Percentiles rank a stretch among this genome's conserved stretches.
Evolutionary conservation across 2,797 vertebrate genomes (phyloP).

Genomic region (Fistularia commersonii): DNA sequence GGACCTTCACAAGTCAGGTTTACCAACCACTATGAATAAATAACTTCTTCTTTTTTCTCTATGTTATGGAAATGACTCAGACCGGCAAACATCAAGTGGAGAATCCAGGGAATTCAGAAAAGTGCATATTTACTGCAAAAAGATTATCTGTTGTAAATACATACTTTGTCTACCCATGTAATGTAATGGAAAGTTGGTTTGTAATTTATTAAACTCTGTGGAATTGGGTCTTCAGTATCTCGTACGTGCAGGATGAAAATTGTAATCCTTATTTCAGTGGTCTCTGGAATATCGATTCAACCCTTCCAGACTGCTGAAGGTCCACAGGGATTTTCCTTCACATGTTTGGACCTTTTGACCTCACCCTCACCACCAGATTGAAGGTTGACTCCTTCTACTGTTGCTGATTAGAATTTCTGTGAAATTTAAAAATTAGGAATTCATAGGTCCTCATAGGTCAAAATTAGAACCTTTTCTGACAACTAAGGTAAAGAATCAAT

Average conservation of each 20-base stretch:
- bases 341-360: slow-evolving; percentile 29
- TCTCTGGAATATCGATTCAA: slow-evolving; percentile 22
- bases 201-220: neutral
- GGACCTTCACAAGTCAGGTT: too few relatives aligned
- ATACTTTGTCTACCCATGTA: neutral
- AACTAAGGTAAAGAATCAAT: slow-evolving; percentile 13
- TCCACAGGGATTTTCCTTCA: slow-evolving; percentile 32
- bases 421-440: slow-evolving; percentile 12
- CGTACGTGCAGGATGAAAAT: slow-evolving; percentile 20
- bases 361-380: slow-evolving; percentile 15
- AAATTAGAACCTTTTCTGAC: slow-evolving; percentile 12
- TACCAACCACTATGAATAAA: neutral
- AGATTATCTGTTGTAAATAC: too few relatives aligned
- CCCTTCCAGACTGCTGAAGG: slow-evolving; percentile 35
- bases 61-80: neutral
- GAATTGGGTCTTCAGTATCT: slow-evolving; percentile 4
- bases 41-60: slow-evolving; percentile 4
- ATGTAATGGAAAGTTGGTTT: neutral
- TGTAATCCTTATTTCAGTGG: slow-evolving; percentile 23
- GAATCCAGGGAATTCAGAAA: neutral
- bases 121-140: too few relatives aligned
- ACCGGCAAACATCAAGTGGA: neutral
- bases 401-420: slow-evolving; percentile 34
- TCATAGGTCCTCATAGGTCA: too few relatives aligned
- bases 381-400: slow-evolving; percentile 35